These are phyloP conservation scores for Hoplodrina blanda DNA, from an alignment of 2,888 invertebrate species.

Conservation along the genomic window DNA sequence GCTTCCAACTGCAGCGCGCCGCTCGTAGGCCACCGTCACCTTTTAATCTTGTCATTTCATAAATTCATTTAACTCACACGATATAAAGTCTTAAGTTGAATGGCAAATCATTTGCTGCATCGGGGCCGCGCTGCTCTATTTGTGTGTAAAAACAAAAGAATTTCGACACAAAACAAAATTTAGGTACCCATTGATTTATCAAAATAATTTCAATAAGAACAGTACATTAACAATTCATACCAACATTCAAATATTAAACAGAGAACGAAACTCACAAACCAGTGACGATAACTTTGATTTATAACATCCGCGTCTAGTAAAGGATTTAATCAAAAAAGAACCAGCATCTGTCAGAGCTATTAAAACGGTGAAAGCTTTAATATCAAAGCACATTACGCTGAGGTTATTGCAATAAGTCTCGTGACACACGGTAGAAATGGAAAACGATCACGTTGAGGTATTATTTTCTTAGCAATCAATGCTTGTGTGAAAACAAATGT, in stretches of 20 bases:
- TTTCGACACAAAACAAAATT: neutral
- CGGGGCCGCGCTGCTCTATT: too few relatives aligned
- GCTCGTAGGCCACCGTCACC: too few relatives aligned
- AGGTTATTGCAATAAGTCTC: slow-evolving; percentile 76
- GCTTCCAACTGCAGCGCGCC: too few relatives aligned
- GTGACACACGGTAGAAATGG: slow-evolving; percentile 65
- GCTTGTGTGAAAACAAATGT: too few relatives aligned
- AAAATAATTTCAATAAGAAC: neutral
- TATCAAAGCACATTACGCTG: slow-evolving; percentile 80
- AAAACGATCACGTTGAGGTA: slow-evolving; percentile 5
- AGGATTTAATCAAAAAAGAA: slow-evolving; percentile 81
- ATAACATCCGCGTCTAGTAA: slow-evolving; percentile 71
- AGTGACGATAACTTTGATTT: slow-evolving; percentile 69
- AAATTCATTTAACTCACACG: too few relatives aligned
- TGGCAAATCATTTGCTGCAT: too few relatives aligned
- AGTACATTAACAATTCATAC: slow-evolving; percentile 17
- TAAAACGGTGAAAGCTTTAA: slow-evolving; percentile 79
- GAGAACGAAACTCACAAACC: slow-evolving; percentile 35
- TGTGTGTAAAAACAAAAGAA: neutral
- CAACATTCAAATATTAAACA: slow-evolving; percentile 25
- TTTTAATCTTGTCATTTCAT: too few relatives aligned
- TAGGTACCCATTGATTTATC: neutral
- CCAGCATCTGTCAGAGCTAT: slow-evolving; percentile 79
- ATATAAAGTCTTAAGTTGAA: too few relatives aligned
- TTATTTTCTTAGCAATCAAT: neutral